Evolutionary conservation across 2,797 vertebrate genomes (phyloP).

Genomic region (Parambassis ranga): DNA sequence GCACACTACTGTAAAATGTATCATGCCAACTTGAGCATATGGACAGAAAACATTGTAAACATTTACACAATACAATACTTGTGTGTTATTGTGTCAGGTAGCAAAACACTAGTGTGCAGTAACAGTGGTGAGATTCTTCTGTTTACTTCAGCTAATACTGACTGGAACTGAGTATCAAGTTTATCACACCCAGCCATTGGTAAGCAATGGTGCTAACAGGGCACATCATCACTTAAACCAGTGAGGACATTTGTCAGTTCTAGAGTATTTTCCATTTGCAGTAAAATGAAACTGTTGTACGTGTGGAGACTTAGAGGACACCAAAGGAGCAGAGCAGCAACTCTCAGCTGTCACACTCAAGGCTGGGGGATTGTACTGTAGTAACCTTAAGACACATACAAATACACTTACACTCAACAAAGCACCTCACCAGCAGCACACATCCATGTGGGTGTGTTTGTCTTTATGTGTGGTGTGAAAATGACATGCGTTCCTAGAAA

Average conservation of each 20-base stretch:
- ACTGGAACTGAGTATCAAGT: too few relatives aligned
- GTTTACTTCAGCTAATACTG: too few relatives aligned
- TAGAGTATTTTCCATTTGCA: not conserved
- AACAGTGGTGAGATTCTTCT: not conserved
- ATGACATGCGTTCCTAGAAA: slow-evolving; percentile 14
- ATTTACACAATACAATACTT: too few relatives aligned
- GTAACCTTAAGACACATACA: slow-evolving; percentile 47
- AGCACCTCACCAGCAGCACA: slow-evolving; percentile 25
- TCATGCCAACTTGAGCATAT: too few relatives aligned
- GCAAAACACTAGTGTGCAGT: not conserved
- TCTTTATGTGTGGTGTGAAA: slow-evolving; percentile 3
- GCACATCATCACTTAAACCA: slow-evolving; percentile 4
- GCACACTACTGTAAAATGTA: too few relatives aligned
- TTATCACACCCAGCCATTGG: not conserved
- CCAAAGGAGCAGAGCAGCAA: slow-evolving; percentile 26
- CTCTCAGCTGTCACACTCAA: slow-evolving; percentile 47
- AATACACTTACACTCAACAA: slow-evolving; percentile 33
- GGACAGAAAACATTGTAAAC: too few relatives aligned
- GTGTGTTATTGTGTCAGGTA: too few relatives aligned
- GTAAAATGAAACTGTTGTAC: slow-evolving; percentile 19
- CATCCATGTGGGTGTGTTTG: not conserved
- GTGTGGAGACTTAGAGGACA: slow-evolving; percentile 27
- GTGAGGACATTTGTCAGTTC: not conserved
- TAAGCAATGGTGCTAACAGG: not conserved
- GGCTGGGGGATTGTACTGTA: slow-evolving; percentile 43